These are phyloP conservation scores for Isurus oxyrinchus DNA, from an alignment of 2,113 vertebrate species.

Conservation along the genomic window DNA sequence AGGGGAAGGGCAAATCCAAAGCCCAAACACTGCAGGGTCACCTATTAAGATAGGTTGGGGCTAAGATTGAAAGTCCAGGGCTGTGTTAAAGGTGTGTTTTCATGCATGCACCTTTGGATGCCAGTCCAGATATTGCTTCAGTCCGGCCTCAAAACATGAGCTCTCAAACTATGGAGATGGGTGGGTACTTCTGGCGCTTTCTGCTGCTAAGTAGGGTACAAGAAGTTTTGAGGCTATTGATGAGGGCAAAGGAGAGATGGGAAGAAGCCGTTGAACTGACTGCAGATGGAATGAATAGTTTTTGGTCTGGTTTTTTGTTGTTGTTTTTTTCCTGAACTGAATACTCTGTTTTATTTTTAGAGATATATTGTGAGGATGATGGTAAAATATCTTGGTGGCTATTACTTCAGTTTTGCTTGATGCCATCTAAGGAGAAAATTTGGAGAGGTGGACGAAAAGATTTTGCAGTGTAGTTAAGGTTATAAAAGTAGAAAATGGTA, in stretches of 20 bases:
- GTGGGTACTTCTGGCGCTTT: not conserved
- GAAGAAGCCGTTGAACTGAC: not conserved
- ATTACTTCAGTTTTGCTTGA: no score
- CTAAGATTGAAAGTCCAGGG: not conserved
- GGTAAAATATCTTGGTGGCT: no score
- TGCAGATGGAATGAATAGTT: no score
- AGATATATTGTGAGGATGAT: no score
- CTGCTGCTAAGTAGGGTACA: not conserved
- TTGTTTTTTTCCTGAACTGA: no score
- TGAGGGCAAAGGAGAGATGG: not conserved
- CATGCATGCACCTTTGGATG: not conserved
- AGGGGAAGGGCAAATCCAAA: not conserved
- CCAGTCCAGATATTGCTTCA: not conserved
- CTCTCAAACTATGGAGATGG: not conserved
- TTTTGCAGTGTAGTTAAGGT: no score
- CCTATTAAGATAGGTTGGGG: not conserved
- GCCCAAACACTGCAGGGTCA: not conserved
- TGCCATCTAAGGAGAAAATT: no score
- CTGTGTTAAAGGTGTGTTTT: not conserved
- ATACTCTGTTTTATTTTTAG: no score
- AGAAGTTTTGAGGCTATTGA: not conserved
- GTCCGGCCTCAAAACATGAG: not conserved
- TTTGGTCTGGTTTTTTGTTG: no score
- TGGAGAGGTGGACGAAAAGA: no score
- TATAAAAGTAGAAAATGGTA: no score